Base-by-base conservation (phyloP, 2,113 vertebrate species). In the Muscicapa adusta region DNA sequence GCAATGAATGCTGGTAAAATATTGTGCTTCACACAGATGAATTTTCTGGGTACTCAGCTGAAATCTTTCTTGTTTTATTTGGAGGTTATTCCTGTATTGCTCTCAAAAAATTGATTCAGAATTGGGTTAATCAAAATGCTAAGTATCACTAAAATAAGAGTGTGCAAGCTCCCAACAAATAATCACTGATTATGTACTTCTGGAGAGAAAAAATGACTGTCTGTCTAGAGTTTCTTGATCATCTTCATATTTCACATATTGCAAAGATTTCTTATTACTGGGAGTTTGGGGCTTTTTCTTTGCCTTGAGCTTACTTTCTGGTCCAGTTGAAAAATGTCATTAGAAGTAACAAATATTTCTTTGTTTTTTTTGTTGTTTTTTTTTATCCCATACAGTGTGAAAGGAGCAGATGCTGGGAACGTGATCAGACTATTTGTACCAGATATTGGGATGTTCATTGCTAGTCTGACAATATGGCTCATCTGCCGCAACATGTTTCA, bases 361-460 rank as follows among this genome's bases (percentile, higher is more conserved):
- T 77, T 91, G 43, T 51, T 77, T 65, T n/a, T 89, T 58, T 33
- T 58, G 14, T 66, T 77, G 42, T 47, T 50, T 48, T 66, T 61
- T 86, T 61, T 84, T 72, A 85, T 86, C 90, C 43, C 96, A 83
- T 62, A 8, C 96, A 99, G 99, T 66, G 98, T 99, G 95, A 98
- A 98, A 63, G 99, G 99, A 74, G 98, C 99, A 48, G 99, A 99
- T 58, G 98, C 99, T 16, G 99, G 99, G 70, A 99, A 99, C 74
- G 99, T 99, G 71, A 99, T 99, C 96, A 97, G 99, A 36, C 98
- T 99, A 60, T 99, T 99, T 96, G 97, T 99, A 80, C 99, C 99
- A 16, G 99, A 99, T 89, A 99, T 99, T 13, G 99, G 99, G 87
- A 99, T 99, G 99, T 99, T 99, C 96, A 91, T 99, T 85, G 98